Evolutionary conservation across 2,113 vertebrate species (phyloP).

Genomic region (Cavia porcellus): DNA sequence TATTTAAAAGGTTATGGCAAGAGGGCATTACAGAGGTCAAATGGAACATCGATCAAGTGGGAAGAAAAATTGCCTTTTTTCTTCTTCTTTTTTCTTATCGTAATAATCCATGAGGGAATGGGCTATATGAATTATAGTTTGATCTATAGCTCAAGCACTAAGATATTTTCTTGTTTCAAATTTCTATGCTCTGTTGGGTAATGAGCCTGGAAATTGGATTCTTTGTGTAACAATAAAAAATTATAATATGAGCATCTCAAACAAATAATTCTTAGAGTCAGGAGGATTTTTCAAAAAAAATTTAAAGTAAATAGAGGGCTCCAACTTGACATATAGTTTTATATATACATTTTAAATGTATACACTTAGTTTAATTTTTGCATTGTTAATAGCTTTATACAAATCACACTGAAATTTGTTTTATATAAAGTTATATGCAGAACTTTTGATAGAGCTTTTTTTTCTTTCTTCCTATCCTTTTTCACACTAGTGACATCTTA

Average conservation of each 20-base stretch:
- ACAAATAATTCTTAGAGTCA: constrained; percentile 82
- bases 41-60: constrained; percentile 93
- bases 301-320: constrained; percentile 4
- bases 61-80: constrained; percentile 91
- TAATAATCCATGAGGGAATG: constrained; percentile 88
- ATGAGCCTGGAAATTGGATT: constrained; percentile 92
- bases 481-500: constrained; percentile 5
- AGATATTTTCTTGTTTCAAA: constrained; percentile 91
- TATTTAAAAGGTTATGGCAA: constrained; percentile 95
- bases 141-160: constrained; percentile 88
- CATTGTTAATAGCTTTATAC: constrained; percentile 28
- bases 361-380: constrained; percentile 60
- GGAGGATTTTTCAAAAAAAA: constrained; percentile 46
- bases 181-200: constrained; percentile 91
- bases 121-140: constrained; percentile 88
- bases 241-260: constrained; percentile 76
- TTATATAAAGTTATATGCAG: constrained; percentile 2
- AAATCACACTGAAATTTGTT: neutral
- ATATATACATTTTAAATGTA: constrained; percentile 51
- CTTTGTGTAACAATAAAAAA: constrained; percentile 87
- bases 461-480: neutral
- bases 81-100: constrained; percentile 86
- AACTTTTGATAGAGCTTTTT: neutral
- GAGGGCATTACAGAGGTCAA: constrained; percentile 92
- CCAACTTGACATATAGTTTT: constrained; percentile 67